phyloP scores from a whole-genome alignment of 2,113 vertebrate species.

The Acanthisitta chloris region DNA sequence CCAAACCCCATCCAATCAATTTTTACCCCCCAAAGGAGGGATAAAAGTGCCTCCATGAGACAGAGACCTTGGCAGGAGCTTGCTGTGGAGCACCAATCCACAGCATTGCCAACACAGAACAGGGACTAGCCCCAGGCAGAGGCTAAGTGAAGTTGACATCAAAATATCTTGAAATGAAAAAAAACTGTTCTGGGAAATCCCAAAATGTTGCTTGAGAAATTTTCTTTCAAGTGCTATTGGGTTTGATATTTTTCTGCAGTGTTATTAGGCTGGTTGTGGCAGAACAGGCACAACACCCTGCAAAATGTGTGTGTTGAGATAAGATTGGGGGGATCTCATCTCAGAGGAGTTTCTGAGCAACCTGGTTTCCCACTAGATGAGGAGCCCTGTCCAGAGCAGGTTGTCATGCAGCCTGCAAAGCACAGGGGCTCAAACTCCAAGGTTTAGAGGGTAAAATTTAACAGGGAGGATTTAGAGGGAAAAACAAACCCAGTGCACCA shows the following conservation, averaged over 20 bases:
- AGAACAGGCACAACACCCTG: rapidly evolving
- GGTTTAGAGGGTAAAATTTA: background rate
- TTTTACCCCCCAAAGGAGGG: background rate
- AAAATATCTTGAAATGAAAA: background rate
- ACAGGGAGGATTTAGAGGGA: background rate
- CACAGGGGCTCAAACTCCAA: rapidly evolving
- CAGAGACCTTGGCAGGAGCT: background rate
- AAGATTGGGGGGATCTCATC: rapidly evolving
- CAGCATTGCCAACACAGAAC: rapidly evolving
- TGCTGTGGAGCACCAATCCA: background rate
- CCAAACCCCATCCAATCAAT: background rate
- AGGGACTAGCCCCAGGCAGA: background rate
- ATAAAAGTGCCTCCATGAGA: background rate
- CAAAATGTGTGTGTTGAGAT: background rate
- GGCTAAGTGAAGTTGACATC: slow-evolving; percentile 2
- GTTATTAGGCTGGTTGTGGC: background rate
- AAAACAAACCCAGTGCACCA: background rate
- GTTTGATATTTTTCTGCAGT: background rate
- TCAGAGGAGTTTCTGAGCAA: background rate
- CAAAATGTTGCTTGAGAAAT: background rate
- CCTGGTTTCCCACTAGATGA: background rate
- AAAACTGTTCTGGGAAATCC: background rate
- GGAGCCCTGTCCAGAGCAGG: background rate
- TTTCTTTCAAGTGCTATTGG: background rate
- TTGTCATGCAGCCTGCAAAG: background rate